Evolutionary conservation across 1,140 invertebrate genomes (phyloP).

Genomic region (Euura lappo): DNA sequence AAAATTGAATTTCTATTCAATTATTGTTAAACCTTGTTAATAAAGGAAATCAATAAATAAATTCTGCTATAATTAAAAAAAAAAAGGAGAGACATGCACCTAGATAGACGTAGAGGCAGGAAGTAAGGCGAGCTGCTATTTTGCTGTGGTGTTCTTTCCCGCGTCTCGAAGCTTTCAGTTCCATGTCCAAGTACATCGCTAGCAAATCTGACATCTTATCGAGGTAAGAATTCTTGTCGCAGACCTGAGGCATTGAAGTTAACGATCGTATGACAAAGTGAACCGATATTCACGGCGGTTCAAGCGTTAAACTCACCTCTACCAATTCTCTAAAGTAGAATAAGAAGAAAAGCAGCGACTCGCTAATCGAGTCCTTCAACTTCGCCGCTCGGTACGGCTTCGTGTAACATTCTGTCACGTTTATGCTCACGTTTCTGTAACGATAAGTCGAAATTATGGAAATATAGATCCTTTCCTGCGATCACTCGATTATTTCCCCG

Average conservation of each 20-base stretch:
- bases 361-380: constrained; percentile 55
- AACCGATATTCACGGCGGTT: neutral
- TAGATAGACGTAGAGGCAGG: constrained; percentile 56
- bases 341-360: constrained; percentile 57
- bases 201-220: constrained; percentile 59
- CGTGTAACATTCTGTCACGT: constrained; percentile 51
- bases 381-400: constrained; percentile 52
- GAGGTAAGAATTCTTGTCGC: constrained; percentile 51
- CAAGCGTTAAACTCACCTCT: constrained; percentile 42
- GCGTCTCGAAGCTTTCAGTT: constrained; percentile 55
- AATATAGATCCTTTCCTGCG: neutral
- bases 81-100: constrained; percentile 44
- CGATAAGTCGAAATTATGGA: constrained; percentile 12
- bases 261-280: neutral
- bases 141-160: constrained; percentile 48
- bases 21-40: too few species aligned
- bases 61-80: constrained; percentile 2
- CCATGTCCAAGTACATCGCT: constrained; percentile 59
- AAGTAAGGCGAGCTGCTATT: constrained; percentile 55
- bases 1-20: too few species aligned
- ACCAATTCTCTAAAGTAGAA: constrained; percentile 52
- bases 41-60: neutral
- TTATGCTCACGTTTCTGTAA: constrained; percentile 55
- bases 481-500: too few species aligned
- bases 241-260: constrained; percentile 39